phyloP scores from a whole-genome alignment of 2,797 vertebrate species.

The Amblyraja radiata region DNA sequence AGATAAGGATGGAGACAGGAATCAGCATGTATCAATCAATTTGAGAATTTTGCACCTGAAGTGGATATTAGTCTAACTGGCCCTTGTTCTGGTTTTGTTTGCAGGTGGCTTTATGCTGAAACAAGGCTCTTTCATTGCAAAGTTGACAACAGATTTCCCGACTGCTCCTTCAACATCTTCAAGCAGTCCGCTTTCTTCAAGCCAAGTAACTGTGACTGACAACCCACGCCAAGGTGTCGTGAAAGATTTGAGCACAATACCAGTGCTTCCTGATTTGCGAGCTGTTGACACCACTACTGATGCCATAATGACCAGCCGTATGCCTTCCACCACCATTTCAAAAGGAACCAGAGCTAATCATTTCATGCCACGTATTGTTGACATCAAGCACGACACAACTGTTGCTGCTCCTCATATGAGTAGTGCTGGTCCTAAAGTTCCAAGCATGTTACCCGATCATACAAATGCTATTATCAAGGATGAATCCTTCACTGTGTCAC shows the following conservation, averaged over 20 bases:
- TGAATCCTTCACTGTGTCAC: background rate
- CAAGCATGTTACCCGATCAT: too few species aligned
- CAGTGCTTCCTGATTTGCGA: background rate
- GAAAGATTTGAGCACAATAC: background rate
- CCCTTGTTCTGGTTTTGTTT: background rate
- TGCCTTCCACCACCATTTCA: background rate
- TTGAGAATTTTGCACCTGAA: background rate
- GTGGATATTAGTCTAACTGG: background rate
- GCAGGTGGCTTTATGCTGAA: background rate
- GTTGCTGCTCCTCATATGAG: background rate
- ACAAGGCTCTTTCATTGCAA: background rate
- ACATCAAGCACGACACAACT: background rate
- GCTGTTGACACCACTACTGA: background rate
- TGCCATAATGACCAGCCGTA: background rate
- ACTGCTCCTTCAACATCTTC: background rate
- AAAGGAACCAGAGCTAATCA: background rate
- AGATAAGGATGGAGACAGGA: background rate
- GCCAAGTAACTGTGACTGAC: background rate
- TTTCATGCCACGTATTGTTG: background rate
- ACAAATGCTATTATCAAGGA: background rate
- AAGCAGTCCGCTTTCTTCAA: background rate
- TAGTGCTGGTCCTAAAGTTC: background rate
- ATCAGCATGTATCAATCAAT: background rate
- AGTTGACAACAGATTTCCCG: background rate
- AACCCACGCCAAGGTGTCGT: background rate